phyloP scores from a whole-genome alignment of 2,113 vertebrate genomes.

The Alectura lathami region DNA sequence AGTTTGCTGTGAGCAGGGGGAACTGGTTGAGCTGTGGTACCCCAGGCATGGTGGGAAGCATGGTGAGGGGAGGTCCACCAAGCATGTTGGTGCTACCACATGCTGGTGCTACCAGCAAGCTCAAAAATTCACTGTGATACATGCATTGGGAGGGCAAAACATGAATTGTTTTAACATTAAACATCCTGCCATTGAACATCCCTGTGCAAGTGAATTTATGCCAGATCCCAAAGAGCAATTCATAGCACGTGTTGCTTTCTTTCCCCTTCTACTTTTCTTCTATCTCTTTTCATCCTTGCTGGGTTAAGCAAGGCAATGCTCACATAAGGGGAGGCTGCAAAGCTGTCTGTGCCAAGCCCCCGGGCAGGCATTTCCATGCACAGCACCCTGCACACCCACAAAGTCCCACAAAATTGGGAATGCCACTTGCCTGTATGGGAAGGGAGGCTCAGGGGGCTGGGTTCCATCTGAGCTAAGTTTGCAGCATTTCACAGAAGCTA shows the following conservation, averaged over 20 bases:
- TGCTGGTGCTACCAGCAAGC: too few relatives aligned
- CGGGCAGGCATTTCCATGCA: background rate
- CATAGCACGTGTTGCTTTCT: background rate
- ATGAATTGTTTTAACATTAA: accelerated
- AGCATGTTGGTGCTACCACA: background rate
- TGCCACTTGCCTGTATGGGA: background rate
- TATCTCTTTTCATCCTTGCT: background rate
- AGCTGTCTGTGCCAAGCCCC: background rate
- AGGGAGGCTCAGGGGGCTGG: background rate
- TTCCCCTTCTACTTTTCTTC: background rate
- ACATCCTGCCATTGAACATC: background rate
- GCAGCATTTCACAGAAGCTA: background rate
- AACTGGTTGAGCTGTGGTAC: background rate
- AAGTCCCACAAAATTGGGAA: background rate
- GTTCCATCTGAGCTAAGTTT: background rate
- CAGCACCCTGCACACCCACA: background rate
- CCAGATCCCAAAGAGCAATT: background rate
- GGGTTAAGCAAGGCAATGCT: background rate
- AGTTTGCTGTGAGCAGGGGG: background rate
- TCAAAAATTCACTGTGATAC: background rate
- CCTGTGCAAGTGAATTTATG: accelerated
- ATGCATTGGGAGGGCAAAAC: accelerated
- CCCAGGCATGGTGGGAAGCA: background rate
- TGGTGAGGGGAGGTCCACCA: accelerated
- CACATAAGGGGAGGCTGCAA: background rate